Percentiles rank a stretch among this genome's conserved stretches.
Evolutionary conservation across 2,888 invertebrate genomes (phyloP).

Genomic region (Rhamphomyia laevipes): DNA sequence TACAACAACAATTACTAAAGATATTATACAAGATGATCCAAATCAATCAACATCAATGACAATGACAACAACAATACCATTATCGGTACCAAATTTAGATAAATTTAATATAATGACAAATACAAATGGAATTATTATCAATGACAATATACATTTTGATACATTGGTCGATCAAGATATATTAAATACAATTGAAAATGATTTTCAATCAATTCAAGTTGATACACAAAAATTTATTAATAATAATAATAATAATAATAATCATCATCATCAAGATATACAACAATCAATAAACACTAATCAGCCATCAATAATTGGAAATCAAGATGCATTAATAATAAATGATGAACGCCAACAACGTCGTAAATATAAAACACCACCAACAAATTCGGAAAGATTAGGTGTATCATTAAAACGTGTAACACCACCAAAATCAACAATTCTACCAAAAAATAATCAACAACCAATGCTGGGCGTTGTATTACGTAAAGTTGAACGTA

Average conservation of each 20-base stretch:
- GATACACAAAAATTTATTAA: background rate
- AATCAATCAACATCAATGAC: conserved; percentile 11
- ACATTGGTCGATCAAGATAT: background rate
- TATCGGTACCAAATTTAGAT: conserved; percentile 27
- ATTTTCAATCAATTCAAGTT: background rate
- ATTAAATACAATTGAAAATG: background rate
- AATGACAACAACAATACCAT: conserved; percentile 16
- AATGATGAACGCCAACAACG: background rate
- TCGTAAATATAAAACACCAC: conserved; percentile 32
- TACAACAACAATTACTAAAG: conserved; percentile 8
- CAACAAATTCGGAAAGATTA: conserved; percentile 31
- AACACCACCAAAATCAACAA: conserved; percentile 28
- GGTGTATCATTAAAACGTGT: conserved; percentile 33
- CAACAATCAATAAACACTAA: too few species aligned
- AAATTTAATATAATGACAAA: conserved; percentile 28
- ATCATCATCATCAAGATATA: too few species aligned
- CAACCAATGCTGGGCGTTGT: conserved; percentile 35
- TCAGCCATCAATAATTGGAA: too few species aligned
- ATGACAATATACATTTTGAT: conserved; percentile 10
- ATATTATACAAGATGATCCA: background rate
- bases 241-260: too few species aligned
- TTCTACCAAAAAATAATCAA: conserved; percentile 30
- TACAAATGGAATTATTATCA: conserved; percentile 18
- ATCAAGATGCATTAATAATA: too few species aligned
- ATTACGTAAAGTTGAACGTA: conserved; percentile 33